phyloP scores from a whole-genome alignment of 1,140 invertebrate genomes.

The Oncopeltus fasciatus region DNA sequence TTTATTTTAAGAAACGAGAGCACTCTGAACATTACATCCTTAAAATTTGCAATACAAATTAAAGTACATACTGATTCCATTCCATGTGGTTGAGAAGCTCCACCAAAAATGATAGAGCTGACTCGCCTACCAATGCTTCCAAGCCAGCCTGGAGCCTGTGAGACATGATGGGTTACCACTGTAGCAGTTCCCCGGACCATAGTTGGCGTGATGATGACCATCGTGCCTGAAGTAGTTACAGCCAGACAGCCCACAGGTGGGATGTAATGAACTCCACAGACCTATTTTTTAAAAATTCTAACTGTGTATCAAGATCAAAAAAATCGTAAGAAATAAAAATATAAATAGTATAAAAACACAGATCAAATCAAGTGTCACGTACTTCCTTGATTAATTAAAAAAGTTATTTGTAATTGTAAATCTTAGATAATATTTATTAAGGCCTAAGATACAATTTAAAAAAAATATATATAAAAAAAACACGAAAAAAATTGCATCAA shows the following conservation, averaged over 20 bases:
- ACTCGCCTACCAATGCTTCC: conserved; percentile 73
- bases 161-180: conserved; percentile 53
- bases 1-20: too few species aligned
- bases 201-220: conserved; percentile 55
- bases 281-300: too few species aligned
- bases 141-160: conserved; percentile 68
- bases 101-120: conserved; percentile 75
- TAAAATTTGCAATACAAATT: neutral
- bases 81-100: conserved; percentile 43
- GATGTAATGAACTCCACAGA: conserved; percentile 54
- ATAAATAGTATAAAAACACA: too few species aligned
- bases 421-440: too few species aligned
- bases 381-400: too few species aligned
- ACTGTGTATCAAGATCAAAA: too few species aligned
- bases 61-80: conserved; percentile 55
- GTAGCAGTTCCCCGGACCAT: conserved; percentile 42
- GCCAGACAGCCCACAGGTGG: conserved; percentile 63
- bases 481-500: too few species aligned
- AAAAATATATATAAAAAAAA: too few species aligned
- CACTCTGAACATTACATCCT: neutral
- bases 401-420: too few species aligned
- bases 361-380: too few species aligned
- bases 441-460: too few species aligned
- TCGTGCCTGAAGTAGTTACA: conserved; percentile 79
- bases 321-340: too few species aligned